phyloP scores from a whole-genome alignment of 2,113 vertebrate species.

The Agelaius phoeniceus region DNA sequence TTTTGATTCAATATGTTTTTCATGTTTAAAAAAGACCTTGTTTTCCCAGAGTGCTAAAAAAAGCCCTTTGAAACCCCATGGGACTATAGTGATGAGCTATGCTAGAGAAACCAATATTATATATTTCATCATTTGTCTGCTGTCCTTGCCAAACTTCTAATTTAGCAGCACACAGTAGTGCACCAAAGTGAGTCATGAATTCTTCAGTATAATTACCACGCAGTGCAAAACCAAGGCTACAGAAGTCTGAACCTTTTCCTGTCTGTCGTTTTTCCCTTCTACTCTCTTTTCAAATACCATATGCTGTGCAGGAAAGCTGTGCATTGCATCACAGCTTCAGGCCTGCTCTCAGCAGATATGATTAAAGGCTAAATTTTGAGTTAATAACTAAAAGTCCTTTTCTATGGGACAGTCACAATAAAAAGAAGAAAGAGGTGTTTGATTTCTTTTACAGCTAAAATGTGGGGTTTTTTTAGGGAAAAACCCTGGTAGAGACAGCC shows the following conservation, averaged over 20 bases:
- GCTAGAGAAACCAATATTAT: conserved; percentile 50
- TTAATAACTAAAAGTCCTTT: not conserved
- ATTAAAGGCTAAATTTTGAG: not conserved
- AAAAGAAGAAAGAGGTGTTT: not conserved
- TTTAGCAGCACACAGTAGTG: conserved; percentile 59
- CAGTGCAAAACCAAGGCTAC: conserved; percentile 53
- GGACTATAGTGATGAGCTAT: conserved; percentile 6
- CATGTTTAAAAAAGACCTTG: not conserved
- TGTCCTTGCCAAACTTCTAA: conserved; percentile 59
- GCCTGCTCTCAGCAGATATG: not conserved
- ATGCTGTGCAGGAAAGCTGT: not conserved
- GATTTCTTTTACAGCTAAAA: not conserved
- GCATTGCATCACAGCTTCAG: not conserved
- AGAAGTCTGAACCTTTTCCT: conserved; percentile 70
- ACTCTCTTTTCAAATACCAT: not conserved
- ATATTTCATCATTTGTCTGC: conserved; percentile 58
- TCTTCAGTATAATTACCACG: conserved; percentile 62
- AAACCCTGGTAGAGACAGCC: not conserved
- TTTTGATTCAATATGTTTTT: not conserved
- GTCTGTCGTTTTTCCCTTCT: conserved; percentile 36
- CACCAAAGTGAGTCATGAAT: conserved; percentile 70
- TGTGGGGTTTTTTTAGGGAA: not conserved
- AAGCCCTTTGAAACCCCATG: not conserved
- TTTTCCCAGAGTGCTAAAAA: conserved; percentile 29
- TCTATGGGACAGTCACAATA: not conserved